Evolutionary conservation across 2,888 invertebrate genomes (phyloP).

Genomic region (Slavum lentiscoides): DNA sequence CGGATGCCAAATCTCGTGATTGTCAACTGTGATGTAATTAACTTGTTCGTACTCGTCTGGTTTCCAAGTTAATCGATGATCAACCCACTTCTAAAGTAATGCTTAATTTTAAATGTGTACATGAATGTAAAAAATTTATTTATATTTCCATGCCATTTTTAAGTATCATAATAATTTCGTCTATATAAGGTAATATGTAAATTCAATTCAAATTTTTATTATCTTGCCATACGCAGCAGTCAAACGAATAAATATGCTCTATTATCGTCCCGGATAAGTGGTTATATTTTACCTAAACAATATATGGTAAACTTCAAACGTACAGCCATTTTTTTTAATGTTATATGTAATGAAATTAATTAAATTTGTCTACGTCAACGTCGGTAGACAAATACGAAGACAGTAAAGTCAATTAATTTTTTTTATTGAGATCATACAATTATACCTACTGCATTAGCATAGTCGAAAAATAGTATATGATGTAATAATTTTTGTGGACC

Average conservation of each 20-base stretch:
- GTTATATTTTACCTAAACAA: neutral
- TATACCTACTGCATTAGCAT: too few species aligned
- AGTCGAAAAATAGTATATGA: too few species aligned
- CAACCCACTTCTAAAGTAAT: conserved; percentile 21
- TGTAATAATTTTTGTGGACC: too few species aligned
- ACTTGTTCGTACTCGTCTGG: conserved; percentile 2
- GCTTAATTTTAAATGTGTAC: neutral
- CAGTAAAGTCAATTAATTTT: too few species aligned
- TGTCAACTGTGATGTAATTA: conserved; percentile 19
- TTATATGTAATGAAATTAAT: neutral
- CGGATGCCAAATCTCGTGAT: conserved; percentile 43
- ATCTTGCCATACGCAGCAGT: too few species aligned
- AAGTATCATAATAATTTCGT: too few species aligned
- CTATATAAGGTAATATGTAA: too few species aligned
- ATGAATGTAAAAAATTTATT: neutral
- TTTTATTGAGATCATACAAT: neutral
- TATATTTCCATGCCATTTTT: too few species aligned
- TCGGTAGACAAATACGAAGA: neutral
- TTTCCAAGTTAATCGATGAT: conserved; percentile 28
- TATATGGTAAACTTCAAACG: neutral
- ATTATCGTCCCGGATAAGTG: too few species aligned
- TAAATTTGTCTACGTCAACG: neutral
- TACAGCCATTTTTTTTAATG: neutral
- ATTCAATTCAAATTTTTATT: too few species aligned
- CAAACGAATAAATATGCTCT: too few species aligned